Percentiles rank a stretch among this genome's conserved stretches.
Conservation (phyloP, 2,113 vertebrate species). For the Peromyscus leucopus region DNA sequence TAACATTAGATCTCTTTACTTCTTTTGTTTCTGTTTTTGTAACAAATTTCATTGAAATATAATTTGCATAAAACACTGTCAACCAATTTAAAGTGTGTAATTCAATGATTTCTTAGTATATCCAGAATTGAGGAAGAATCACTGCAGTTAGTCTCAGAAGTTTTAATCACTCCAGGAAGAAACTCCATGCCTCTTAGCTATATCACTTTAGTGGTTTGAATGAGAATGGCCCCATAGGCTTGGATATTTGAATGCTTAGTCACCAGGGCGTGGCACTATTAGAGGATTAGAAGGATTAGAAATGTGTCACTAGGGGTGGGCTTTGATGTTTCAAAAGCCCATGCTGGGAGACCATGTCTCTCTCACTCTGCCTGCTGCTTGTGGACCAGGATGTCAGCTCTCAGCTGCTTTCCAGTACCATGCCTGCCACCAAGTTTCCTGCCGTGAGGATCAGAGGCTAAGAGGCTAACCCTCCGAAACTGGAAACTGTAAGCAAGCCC, state of each 20-base stretch:
- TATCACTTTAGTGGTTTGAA: background rate
- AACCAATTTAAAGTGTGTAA: background rate
- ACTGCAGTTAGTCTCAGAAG: background rate
- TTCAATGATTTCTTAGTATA: background rate
- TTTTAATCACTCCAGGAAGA: background rate
- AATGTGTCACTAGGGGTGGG: background rate
- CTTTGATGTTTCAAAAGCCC: background rate
- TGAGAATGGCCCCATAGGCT: background rate
- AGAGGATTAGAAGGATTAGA: background rate
- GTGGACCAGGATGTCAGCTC: background rate
- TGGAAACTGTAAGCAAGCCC: background rate
- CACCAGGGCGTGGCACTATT: background rate
- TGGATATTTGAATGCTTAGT: background rate
- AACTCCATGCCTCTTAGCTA: background rate
- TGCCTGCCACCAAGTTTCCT: background rate
- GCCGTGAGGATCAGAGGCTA: background rate
- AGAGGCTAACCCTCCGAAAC: background rate
- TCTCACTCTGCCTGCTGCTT: background rate
- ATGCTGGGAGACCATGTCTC: background rate
- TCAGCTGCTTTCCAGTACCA: background rate
- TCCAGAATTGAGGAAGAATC: background rate
- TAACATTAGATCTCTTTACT: background rate
- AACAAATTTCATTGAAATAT: constrained; percentile 3
- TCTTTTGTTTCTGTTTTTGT: constrained; percentile 23
- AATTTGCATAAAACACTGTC: background rate